Percentiles rank a stretch among this genome's conserved stretches.
Evolutionary conservation across 2,113 vertebrate genomes (phyloP).

Genomic region (Trochalopteron elliotii): DNA sequence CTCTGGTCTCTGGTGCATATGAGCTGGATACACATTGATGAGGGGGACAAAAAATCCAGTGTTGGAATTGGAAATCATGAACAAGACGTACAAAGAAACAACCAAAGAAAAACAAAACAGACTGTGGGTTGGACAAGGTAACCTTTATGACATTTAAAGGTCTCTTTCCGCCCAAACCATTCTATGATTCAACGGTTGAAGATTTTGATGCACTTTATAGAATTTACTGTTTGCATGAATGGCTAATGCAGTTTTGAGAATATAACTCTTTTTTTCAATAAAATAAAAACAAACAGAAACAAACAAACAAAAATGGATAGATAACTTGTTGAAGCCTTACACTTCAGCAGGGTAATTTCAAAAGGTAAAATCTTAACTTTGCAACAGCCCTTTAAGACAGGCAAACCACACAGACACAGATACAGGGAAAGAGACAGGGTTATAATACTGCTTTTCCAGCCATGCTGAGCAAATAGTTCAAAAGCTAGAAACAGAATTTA

Average conservation of each 20-base stretch:
- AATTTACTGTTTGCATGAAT: not conserved
- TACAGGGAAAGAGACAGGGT: not conserved
- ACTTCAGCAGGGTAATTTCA: not conserved
- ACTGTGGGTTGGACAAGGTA: not conserved
- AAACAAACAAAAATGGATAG: not conserved
- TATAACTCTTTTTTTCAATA: not conserved
- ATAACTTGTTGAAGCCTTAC: not conserved
- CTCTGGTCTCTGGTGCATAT: slow-evolving; percentile 88
- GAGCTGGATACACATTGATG: slow-evolving; percentile 72
- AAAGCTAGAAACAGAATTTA: not conserved
- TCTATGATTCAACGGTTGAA: not conserved
- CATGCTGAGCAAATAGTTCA: not conserved
- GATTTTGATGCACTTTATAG: not conserved
- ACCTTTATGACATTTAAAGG: not conserved
- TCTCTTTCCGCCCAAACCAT: not conserved
- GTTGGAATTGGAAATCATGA: not conserved
- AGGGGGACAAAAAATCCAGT: not conserved
- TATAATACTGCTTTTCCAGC: not conserved
- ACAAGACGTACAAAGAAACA: not conserved
- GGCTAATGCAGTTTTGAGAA: not conserved
- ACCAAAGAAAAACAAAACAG: not conserved
- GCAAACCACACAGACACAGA: not conserved
- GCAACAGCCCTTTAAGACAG: not conserved
- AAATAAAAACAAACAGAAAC: not conserved
- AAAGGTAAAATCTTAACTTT: not conserved